Base-by-base conservation (phyloP, 1,140 invertebrate species). In the Brachionus manjavacas region DNA sequence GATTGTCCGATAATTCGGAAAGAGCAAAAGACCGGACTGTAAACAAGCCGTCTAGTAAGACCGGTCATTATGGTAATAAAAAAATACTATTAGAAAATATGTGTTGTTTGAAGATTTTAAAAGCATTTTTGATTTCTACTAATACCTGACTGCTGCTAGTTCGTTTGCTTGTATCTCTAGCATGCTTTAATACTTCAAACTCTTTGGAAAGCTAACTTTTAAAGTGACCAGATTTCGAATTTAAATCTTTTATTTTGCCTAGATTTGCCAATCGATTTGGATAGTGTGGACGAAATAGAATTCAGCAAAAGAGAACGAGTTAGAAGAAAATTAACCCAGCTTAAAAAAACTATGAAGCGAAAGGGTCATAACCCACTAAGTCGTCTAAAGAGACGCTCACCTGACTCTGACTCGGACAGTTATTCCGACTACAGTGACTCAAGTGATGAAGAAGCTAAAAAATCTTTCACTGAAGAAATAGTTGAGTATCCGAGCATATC, bases 271-370 rank as follows among this genome's bases (percentile, higher is more conserved):
- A 39, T 43, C 28, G 64, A 81, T 68, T 20, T 35, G 12, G 49
- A 46, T 14, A 23, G 31, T 0, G 35, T 74, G 31, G 55, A 80
- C 31, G 41, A 49, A 64, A 64, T 43, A 25, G 74, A 78, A 55
- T 55, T 78, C 12, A 46, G n/a, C 25, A 68, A 64, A 43, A 81
- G 23, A 60, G 79, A 81, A 12, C n/a, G 20, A 64, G 79, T 81
- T 43, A 81, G 25, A 35, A 31, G 52, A 20, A 60, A 43, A 81
- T 28, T 52, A n/a, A 39, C 28, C 28, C 28, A 43, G n/a, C 28
- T 81, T 43, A 81, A 81, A 81, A 81, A 81, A 46, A 81, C 79
- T 2, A 39, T 81, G n/a, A 81, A 81, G 52, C 9, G 52, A 11
- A 39, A 43, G 66, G 31, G 79, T 23, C 79, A 64, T 4, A 81